These are phyloP conservation scores for Typhlichthys eigenmanni DNA, from an alignment of 2,797 vertebrate species.

Conservation along the genomic window DNA sequence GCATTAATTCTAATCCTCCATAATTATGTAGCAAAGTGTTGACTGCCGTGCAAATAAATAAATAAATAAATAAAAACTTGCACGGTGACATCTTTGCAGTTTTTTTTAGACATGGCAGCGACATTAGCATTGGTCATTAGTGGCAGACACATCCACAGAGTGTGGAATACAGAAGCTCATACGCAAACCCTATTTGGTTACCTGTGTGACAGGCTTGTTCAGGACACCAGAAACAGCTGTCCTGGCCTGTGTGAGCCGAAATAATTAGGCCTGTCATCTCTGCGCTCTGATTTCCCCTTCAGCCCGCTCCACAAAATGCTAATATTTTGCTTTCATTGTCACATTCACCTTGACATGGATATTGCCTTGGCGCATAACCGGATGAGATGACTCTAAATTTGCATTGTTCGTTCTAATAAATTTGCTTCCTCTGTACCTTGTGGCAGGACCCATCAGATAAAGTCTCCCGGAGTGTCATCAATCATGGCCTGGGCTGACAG, in stretches of 20 bases:
- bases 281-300: constrained; percentile 98
- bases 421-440: constrained; percentile 91
- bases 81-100: constrained; percentile 83
- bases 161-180: constrained; percentile 93
- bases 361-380: constrained; percentile 99
- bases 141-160: constrained; percentile 88
- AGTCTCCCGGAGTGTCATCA: constrained; percentile 99
- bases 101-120: constrained; percentile 92
- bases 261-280: constrained; percentile 99
- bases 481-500: constrained; percentile 94
- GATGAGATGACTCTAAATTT: constrained; percentile 99
- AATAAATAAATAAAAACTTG: constrained; percentile 54
- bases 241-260: constrained; percentile 99
- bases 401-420: constrained; percentile 99
- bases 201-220: constrained; percentile 99
- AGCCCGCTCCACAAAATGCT: constrained; percentile 99
- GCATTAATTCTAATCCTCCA: constrained; percentile 93
- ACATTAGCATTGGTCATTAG: constrained; percentile 99
- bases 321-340: constrained; percentile 99
- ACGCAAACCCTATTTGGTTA: constrained; percentile 98
- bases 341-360: constrained; percentile 99
- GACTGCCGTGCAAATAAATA: constrained; percentile 81
- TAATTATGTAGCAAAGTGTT: constrained; percentile 96
- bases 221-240: constrained; percentile 99
- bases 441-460: constrained; percentile 99